Base-by-base conservation (phyloP, 2,888 invertebrate genomes). In the Trilocha varians region DNA sequence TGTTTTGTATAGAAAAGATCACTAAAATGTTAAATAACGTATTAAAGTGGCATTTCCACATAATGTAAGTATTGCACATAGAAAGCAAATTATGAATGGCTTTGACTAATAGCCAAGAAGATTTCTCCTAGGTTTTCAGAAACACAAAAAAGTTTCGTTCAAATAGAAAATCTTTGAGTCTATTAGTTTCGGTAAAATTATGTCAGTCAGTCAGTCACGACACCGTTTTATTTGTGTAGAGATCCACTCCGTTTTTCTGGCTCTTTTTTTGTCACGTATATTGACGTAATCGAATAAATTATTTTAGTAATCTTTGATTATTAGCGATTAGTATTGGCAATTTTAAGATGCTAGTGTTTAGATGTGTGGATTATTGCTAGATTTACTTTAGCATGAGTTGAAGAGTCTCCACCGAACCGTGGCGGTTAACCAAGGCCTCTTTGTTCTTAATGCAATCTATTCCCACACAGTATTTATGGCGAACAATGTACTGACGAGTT, bases 381-480 rank as follows among this genome's bases (percentile, higher is more conserved):
- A 51, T 59, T 59, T 59, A 62, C 46, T 55, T 37, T 50, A 53
- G 48, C 50, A 52, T 50, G 55, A 58, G 59, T 57, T 59, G 59
- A 55, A 45, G 54, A 57, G 56, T 56, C 50, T 61, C 58, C 69
- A 62, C 45, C 63, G 62, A 50, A 64, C 59, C 70, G 70, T 71
- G 59, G 65, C 67, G 66, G 62, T 64, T 63, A 54, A 55, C 61
- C 77, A 79, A 77, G 78, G 76, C 65, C 70, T 55, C 74, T 72
- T 78, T 76, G 76, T 80, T 76, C 66, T 68, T 66, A 67, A 67
- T 65, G 68, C 72, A 71, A 67, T 69, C 62, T 67, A 59, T 80
- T 80, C 80, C 72, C 79, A 82, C 76, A 70, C 65, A 72, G 62
- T 65, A 59, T 68, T 73, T 71, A 73, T 68, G 70, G 65, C 70